Conservation (phyloP, 2,888 invertebrate genomes). For the Nomada fucata region DNA sequence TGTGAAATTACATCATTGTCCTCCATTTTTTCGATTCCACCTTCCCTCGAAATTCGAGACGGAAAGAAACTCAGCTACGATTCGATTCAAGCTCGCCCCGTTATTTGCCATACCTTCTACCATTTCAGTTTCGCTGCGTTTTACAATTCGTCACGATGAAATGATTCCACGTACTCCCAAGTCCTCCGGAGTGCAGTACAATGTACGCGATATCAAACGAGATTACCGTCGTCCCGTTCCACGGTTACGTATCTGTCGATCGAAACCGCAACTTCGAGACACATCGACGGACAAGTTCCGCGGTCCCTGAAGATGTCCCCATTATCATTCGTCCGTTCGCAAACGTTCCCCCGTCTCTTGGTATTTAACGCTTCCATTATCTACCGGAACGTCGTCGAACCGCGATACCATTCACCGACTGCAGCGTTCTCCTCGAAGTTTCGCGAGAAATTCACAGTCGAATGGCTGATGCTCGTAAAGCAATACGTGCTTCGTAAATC, state of each 20-base stretch:
- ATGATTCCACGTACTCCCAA: not conserved
- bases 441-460: not conserved
- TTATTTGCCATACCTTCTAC: too few species aligned
- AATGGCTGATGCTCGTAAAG: not conserved
- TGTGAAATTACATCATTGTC: not conserved
- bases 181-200: not conserved
- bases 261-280: not conserved
- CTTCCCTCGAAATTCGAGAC: not conserved
- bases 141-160: too few species aligned
- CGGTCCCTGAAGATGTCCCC: too few species aligned
- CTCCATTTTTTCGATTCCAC: not conserved
- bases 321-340: too few species aligned
- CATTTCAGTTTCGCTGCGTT: too few species aligned
- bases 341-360: too few species aligned
- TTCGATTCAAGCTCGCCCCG: too few species aligned
- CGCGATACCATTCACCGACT: not conserved
- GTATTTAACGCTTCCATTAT: too few species aligned
- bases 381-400: not conserved
- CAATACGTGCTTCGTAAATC: not conserved
- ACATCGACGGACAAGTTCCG: too few species aligned
- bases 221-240: not conserved
- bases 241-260: not conserved
- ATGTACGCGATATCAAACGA: not conserved
- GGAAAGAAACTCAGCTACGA: not conserved
- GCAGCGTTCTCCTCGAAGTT: not conserved